Conservation (phyloP, 2,888 invertebrate species). For the Leptopilina myrica region DNA sequence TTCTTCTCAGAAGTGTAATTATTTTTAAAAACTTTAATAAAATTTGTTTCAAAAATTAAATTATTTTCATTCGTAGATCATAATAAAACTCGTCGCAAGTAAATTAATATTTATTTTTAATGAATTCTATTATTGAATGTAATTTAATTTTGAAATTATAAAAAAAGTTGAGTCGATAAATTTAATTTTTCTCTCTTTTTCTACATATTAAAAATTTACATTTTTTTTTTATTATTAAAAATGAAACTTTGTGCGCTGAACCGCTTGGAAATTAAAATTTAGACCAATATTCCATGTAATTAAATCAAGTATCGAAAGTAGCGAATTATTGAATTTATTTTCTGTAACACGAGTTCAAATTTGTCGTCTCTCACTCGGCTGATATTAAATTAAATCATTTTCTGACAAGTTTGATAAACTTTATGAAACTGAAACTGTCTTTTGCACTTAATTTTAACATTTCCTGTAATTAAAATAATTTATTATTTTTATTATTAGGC, state of each 20-base stretch:
- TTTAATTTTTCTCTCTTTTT: neutral
- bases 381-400: neutral
- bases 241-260: neutral
- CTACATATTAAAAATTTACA: neutral
- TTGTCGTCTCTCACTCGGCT: neutral
- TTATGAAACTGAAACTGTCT: too few relatives aligned
- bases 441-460: too few relatives aligned
- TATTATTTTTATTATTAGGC: too few relatives aligned
- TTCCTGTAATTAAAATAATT: neutral
- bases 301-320: neutral
- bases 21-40: too few relatives aligned
- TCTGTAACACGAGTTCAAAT: neutral
- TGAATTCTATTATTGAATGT: too few relatives aligned
- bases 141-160: too few relatives aligned
- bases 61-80: too few relatives aligned
- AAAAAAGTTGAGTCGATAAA: neutral
- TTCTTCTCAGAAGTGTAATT: too few relatives aligned
- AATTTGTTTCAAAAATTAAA: too few relatives aligned
- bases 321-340: slow-evolving; percentile 8
- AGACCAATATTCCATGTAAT: neutral
- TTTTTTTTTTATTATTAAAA: neutral
- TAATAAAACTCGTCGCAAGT: too few relatives aligned
- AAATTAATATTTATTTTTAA: too few relatives aligned
- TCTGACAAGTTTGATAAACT: neutral
- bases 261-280: neutral